Evolutionary conservation across 64 coral and sea anemone genomes (phyloP).

Genomic region (Trachythela sp.): DNA sequence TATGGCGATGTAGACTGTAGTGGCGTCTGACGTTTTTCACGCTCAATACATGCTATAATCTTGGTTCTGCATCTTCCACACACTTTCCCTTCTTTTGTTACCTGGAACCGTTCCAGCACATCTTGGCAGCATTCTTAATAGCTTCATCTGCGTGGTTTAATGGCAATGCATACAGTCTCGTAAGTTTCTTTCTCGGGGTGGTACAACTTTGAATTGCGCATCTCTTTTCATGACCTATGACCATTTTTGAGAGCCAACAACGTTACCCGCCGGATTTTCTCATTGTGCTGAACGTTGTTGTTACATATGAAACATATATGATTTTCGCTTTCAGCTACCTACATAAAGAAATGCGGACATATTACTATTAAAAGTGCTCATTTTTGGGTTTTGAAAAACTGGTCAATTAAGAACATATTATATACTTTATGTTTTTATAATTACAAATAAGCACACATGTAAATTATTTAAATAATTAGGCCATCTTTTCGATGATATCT

Average conservation of each 20-base stretch:
- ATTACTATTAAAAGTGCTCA: no score
- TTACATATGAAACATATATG: neutral
- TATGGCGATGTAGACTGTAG: neutral
- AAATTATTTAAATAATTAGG: no score
- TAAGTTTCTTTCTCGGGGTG: neutral
- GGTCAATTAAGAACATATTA: no score
- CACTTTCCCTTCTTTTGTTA: neutral
- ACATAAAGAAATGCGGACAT: no score
- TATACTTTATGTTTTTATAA: no score
- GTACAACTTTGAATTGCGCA: neutral
- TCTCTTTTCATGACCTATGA: neutral
- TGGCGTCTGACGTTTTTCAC: neutral
- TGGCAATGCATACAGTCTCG: neutral
- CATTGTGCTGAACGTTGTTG: neutral
- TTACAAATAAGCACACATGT: no score
- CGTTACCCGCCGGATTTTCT: no score
- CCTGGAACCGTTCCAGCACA: neutral
- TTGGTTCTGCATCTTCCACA: neutral
- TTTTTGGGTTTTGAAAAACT: no score
- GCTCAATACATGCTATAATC: neutral
- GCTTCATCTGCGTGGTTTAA: neutral
- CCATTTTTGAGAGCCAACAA: conserved; percentile 17
- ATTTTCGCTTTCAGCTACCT: neutral
- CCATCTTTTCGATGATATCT: no score
- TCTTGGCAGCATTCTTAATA: neutral